phyloP scores from a whole-genome alignment of 2,888 invertebrate genomes.

The Protodeltote pygarga region DNA sequence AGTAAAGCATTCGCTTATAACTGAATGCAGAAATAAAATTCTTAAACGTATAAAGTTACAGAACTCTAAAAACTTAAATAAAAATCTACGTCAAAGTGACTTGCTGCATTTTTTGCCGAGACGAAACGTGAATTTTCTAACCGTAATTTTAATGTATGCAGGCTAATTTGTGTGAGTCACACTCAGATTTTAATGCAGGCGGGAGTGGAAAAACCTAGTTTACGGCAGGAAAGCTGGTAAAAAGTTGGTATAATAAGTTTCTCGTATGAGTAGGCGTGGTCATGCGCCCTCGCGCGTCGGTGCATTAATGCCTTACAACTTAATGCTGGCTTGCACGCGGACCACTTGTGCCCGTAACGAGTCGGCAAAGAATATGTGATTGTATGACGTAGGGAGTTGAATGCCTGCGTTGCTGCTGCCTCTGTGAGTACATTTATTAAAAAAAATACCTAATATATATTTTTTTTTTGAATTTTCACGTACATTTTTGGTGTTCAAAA shows the following conservation, averaged over 20 bases:
- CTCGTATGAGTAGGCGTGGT: constrained; percentile 62
- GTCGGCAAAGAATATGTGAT: constrained; percentile 56
- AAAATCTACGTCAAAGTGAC: constrained; percentile 26
- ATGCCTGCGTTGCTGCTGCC: constrained; percentile 8
- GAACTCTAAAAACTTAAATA: constrained; percentile 15
- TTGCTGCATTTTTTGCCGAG: constrained; percentile 5
- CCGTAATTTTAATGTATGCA: constrained; percentile 37
- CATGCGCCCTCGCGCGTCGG: constrained; percentile 68
- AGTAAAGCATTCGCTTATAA: too few relatives aligned
- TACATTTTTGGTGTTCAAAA: too few relatives aligned
- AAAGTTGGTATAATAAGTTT: constrained; percentile 60
- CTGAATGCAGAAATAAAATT: too few relatives aligned
- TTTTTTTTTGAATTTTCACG: too few relatives aligned
- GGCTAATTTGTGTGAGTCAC: constrained; percentile 63
- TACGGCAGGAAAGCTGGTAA: constrained; percentile 38
- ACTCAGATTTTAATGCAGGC: constrained; percentile 50
- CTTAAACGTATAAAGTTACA: too few relatives aligned
- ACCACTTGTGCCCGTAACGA: constrained; percentile 65
- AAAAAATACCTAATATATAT: too few relatives aligned
- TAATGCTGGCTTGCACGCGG: constrained; percentile 76
- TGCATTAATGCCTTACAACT: constrained; percentile 81
- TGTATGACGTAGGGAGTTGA: constrained; percentile 9
- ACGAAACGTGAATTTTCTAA: constrained; percentile 25
- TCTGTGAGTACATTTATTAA: constrained; percentile 5
- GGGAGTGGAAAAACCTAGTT: constrained; percentile 47